Evolutionary conservation across 2,113 vertebrate species (phyloP).

Genomic region (Labrus mixtus): DNA sequence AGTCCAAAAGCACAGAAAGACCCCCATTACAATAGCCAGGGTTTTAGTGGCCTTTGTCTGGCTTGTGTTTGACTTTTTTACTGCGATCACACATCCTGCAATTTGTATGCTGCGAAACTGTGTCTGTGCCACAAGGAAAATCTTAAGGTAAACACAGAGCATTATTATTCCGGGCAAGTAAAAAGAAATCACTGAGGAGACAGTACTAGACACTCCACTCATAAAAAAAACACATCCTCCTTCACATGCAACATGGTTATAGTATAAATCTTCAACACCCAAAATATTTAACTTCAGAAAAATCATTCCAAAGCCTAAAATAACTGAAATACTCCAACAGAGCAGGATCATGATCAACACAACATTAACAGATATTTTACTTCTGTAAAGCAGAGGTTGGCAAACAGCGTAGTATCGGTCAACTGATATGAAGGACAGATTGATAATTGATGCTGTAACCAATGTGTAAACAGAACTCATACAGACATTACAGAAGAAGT

Average conservation of each 20-base stretch:
- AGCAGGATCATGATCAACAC: conserved; percentile 22
- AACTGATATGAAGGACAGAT: conserved; percentile 34
- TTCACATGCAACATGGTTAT: conserved; percentile 11
- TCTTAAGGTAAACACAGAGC: conserved; percentile 36
- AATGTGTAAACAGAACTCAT: conserved; percentile 27
- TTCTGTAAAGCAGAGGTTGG: conserved; percentile 17
- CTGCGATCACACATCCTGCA: neutral
- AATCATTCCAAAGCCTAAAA: conserved; percentile 42
- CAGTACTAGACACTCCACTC: conserved; percentile 11
- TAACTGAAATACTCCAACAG: conserved; percentile 21
- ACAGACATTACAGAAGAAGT: conserved; percentile 22
- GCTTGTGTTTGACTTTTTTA: neutral
- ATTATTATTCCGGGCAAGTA: conserved; percentile 36
- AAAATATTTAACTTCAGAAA: conserved; percentile 28
- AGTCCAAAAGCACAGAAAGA: conserved; percentile 40
- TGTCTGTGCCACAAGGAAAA: conserved; percentile 12
- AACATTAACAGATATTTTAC: conserved; percentile 8
- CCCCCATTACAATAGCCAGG: conserved; percentile 37
- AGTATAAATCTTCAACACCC: conserved; percentile 27
- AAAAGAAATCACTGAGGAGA: conserved; percentile 30
- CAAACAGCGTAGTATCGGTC: conserved; percentile 36
- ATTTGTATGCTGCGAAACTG: conserved; percentile 18
- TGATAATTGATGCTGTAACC: conserved; percentile 34
- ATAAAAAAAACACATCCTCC: conserved; percentile 34
- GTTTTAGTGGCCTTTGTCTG: conserved; percentile 38